Base-by-base conservation (phyloP, 1,140 invertebrate species). In the Steinernema feltiae region DNA sequence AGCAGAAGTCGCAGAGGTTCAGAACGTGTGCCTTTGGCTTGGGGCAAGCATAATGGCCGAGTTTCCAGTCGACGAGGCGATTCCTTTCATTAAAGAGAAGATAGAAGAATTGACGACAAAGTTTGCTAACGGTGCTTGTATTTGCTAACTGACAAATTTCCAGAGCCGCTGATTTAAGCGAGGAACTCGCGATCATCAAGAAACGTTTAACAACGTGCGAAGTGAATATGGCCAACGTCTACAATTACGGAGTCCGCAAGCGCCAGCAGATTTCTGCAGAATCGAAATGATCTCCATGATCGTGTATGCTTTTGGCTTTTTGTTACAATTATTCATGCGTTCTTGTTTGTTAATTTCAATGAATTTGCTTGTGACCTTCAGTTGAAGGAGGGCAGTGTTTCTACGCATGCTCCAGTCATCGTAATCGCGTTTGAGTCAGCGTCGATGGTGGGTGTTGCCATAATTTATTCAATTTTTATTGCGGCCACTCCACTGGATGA, bases 41-140 rank as follows among this genome's bases (percentile, higher is more conserved):
- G 96, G 96, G 30, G 96, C 96, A 29, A 98, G 97, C 90, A 94
- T 98, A 0, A 99, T 99, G 96, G 89, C 98, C 81, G 96, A 98
- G 87, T 99, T 98, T 89, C 91, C 91, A 15, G 87, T 98, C 76
- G 91, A 95, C 78, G 95, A 98, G 89, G 96, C 95, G 32, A 91
- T 94, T 87, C 89, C 90, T 76, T 88, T 98, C 35, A 88, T 99
- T 24, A 90, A 90, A 72, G 93, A 94, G 85, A 98, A 98, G 87
- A 91, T 95, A 85, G 90, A 91, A 75, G 91, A 92, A 63, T 94
- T 95, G 0, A 92, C 92, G 80, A 92, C 91, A 87, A 94, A 93
- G 88, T 88, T 24, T 32, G n/a, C 53, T 63, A 31, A 12, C 29
- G 2, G 1, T 30, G 0, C 17, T 30, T 78, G 30, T 32, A 31